A percentile compares a stretch with the other conserved stretches of the same genome.
phyloP scores from a whole-genome alignment of 2,888 invertebrate species.

The Pristionchus japonicus region DNA sequence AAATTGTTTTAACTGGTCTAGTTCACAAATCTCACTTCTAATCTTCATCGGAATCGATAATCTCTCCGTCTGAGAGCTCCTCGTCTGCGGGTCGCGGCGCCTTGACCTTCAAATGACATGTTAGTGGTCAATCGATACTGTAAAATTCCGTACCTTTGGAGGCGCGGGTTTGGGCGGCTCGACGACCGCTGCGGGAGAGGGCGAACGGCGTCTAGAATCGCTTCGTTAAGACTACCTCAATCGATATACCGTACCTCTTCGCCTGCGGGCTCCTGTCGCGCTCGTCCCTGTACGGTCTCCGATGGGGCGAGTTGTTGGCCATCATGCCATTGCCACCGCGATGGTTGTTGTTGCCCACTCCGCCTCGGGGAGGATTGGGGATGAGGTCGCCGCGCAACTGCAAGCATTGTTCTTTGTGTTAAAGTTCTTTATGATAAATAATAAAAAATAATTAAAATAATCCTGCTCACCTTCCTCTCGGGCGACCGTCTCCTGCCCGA shows the following conservation, averaged over 20 bases:
- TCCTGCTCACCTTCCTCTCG: neutral
- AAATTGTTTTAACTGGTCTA: too few relatives aligned
- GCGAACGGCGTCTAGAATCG: slow-evolving; percentile 13
- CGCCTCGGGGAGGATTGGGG: neutral
- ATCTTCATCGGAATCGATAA: slow-evolving; percentile 64
- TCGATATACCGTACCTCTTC: slow-evolving; percentile 29
- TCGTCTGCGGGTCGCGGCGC: slow-evolving; percentile 62
- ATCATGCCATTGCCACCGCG: neutral
- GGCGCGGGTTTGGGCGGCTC: slow-evolving; percentile 24
- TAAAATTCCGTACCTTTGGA: neutral
- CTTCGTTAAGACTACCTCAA: too few relatives aligned
- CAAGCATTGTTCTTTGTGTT: too few relatives aligned
- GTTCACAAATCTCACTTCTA: neutral
- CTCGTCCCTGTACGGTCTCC: neutral
- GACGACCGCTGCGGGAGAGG: neutral
- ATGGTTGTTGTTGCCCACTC: neutral
- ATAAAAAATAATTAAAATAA: too few relatives aligned
- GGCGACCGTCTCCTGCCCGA: slow-evolving; percentile 16
- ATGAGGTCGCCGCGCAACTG: slow-evolving; percentile 40
- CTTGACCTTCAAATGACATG: slow-evolving; percentile 2
- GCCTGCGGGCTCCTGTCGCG: slow-evolving; percentile 26
- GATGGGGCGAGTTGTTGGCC: neutral
- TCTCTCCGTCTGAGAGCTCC: slow-evolving; percentile 73
- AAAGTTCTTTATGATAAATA: too few relatives aligned
- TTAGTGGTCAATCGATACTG: too few relatives aligned